phyloP scores from a whole-genome alignment of 2,888 invertebrate species.

The Scelioninae gen. 1 region DNA sequence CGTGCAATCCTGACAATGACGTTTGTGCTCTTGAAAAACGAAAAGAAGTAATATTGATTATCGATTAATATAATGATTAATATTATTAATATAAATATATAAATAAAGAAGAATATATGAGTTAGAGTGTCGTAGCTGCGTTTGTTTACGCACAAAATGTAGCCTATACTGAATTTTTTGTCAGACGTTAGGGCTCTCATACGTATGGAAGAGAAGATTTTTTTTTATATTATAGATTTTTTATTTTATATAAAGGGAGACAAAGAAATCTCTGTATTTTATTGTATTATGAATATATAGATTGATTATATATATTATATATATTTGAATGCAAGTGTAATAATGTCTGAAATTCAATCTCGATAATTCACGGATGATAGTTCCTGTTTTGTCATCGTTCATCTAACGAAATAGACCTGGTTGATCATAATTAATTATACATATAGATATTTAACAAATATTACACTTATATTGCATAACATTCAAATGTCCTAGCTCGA shows the following conservation, averaged over 20 bases:
- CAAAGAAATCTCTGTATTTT: slow-evolving; percentile 75
- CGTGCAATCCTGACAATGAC: slow-evolving; percentile 68
- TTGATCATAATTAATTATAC: slow-evolving; percentile 15
- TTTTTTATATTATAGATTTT: slow-evolving; percentile 81
- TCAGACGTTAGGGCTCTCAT: slow-evolving; percentile 60
- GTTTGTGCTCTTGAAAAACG: slow-evolving; percentile 54
- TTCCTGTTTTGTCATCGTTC: slow-evolving; percentile 61
- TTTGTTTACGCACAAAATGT: slow-evolving; percentile 54
- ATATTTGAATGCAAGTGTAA: slow-evolving; percentile 51
- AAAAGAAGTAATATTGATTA: slow-evolving; percentile 55
- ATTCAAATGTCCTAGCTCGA: slow-evolving; percentile 2
- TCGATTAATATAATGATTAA: slow-evolving; percentile 65
- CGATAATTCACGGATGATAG: slow-evolving; percentile 69
- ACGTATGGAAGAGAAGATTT: slow-evolving; percentile 73
- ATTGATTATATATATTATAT: slow-evolving; percentile 73
- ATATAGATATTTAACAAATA: slow-evolving; percentile 17
- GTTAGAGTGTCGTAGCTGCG: slow-evolving; percentile 53
- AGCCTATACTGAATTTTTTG: slow-evolving; percentile 58
- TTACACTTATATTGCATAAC: slow-evolving; percentile 1
- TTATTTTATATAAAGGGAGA: slow-evolving; percentile 81
- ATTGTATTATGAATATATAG: slow-evolving; percentile 76
- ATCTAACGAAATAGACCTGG: slow-evolving; percentile 32
- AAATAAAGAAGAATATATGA: slow-evolving; percentile 56
- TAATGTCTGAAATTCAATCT: slow-evolving; percentile 57
- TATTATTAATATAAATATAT: slow-evolving; percentile 70